Evolutionary conservation across 2,888 invertebrate species (phyloP).

Genomic region (Noctua pronuba): DNA sequence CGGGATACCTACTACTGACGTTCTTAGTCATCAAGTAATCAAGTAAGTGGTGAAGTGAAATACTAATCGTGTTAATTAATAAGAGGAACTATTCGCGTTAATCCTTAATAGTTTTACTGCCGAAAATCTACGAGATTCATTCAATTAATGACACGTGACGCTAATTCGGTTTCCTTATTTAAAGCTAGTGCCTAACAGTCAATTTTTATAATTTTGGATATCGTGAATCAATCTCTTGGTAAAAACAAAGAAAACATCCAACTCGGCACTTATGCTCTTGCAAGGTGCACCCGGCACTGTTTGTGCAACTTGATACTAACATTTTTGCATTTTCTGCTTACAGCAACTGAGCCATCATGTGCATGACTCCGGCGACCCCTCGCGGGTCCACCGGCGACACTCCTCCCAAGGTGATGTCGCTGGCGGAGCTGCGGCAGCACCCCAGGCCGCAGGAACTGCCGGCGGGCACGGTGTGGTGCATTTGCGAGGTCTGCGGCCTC

Average conservation of each 20-base stretch:
- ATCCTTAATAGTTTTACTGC: background rate
- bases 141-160: background rate
- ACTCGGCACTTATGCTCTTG: background rate
- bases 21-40: background rate
- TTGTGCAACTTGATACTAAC: constrained; percentile 12
- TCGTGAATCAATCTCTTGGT: background rate
- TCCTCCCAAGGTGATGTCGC: background rate
- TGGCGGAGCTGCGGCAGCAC: background rate
- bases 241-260: background rate
- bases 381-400: background rate
- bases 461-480: constrained; percentile 32
- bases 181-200: background rate
- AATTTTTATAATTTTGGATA: background rate
- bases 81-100: background rate
- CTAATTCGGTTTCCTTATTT: background rate
- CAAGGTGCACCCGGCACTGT: background rate
- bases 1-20: constrained; percentile 11
- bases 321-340: constrained; percentile 12
- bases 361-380: background rate
- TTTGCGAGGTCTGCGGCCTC: constrained; percentile 44
- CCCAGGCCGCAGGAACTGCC: constrained; percentile 9
- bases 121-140: background rate
- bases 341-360: constrained; percentile 17
- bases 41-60: constrained; percentile 19
- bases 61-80: background rate